Base-by-base conservation (phyloP, 2,888 invertebrate species). In the Drosophila mayaguana region DNA sequence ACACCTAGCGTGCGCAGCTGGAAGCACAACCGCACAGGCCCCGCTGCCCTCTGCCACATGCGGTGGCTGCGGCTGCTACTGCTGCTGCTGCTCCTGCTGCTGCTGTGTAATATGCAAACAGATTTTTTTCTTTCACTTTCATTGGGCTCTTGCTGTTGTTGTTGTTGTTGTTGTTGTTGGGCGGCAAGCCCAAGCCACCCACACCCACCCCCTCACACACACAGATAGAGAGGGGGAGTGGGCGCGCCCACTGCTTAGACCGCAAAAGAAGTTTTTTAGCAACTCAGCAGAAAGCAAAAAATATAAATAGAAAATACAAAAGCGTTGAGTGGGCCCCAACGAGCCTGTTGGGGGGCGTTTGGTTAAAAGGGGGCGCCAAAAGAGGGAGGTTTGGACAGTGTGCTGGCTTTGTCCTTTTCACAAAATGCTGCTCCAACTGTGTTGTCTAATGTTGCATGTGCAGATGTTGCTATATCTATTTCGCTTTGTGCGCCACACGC, bases 1-100 rank as follows among this genome's bases (percentile, higher is more conserved):
- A 88, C 86, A 86, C 88, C 89, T 88, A 86, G 86, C 89, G 86
- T 83, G 88, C 85, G 80, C 89, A 86, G 89, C 89, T 85, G 89
- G 85, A 80, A 78, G 60, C 80, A 69, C 72, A 76, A 63, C 63
- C 65, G 59, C 56, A 14, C 38, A 25, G 38, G 63, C 76, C 74
- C 36, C 64, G 57, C 32, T 43, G 20, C 25, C 28, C 22, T n/a
- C 25, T 3, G 56, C 59, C 63, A 53, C 14, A 18, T 57, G 50
- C 48, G 18, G 45, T 20, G 34, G 43, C 61, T 36, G 51, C 45
- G 25, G 25, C 25, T 40, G 22, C 53, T 63, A 43, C 28, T 28
- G 40, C 38, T n/a, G 50, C 20, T 28, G 18, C 48, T 8, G 25
- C 25, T 51, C n/a, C 46, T 67, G 40, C 25, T 45, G 46, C 54